Percentiles rank a stretch among this genome's conserved stretches.
Conservation (phyloP, 2,888 invertebrate genomes). For the Pinctada fucata region DNA sequence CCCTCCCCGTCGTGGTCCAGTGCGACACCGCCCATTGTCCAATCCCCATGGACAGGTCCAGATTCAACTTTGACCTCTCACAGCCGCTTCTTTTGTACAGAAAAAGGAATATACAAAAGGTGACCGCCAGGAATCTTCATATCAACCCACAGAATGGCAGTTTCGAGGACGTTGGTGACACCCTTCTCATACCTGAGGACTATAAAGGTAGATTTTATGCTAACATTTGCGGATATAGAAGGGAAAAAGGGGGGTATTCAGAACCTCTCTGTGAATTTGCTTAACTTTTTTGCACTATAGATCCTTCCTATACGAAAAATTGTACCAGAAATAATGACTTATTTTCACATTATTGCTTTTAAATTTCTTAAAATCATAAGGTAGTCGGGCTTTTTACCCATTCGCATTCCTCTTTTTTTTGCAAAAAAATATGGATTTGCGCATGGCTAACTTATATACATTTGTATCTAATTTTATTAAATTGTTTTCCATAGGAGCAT, state of each 20-base stretch:
- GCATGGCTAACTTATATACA: too few relatives aligned
- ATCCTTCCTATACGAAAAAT: not conserved
- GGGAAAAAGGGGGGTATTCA: not conserved
- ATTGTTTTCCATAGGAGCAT: too few relatives aligned
- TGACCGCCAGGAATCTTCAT: conserved; percentile 53
- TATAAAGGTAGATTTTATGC: conserved; percentile 59
- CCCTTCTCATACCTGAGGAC: conserved; percentile 67
- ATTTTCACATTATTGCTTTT: too few relatives aligned
- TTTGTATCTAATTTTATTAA: too few relatives aligned
- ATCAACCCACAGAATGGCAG: conserved; percentile 42
- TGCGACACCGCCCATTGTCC: conserved; percentile 48
- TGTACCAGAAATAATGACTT: too few relatives aligned
- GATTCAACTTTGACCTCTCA: conserved; percentile 59
- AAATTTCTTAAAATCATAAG: too few relatives aligned
- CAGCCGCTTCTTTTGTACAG: conserved; percentile 64
- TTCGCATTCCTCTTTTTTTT: too few relatives aligned
- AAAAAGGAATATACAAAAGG: conserved; percentile 61
- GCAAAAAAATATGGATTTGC: too few relatives aligned
- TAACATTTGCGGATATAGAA: not conserved
- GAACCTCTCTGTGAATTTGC: not conserved
- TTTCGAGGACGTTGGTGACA: conserved; percentile 61
- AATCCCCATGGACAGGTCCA: conserved; percentile 45
- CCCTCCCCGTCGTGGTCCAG: conserved; percentile 60
- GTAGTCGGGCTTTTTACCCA: too few relatives aligned
- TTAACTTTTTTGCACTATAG: not conserved